Conservation (phyloP, 2,888 invertebrate species). For the Lomographa bimaculata region DNA sequence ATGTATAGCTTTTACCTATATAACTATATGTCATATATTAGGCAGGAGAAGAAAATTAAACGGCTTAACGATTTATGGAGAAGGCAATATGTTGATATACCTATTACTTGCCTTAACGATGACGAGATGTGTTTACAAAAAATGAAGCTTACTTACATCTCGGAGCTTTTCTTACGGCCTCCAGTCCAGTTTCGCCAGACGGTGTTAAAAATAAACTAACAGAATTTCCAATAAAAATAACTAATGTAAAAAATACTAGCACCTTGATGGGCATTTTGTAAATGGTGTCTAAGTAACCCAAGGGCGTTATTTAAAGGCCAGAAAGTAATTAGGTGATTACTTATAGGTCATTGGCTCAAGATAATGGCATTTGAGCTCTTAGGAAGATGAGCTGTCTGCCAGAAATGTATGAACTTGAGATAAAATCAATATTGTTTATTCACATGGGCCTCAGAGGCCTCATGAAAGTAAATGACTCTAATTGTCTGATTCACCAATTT, state of each 20-base stretch:
- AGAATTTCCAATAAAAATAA: slow-evolving; percentile 18
- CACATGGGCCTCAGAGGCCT: too few relatives aligned
- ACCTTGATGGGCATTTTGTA: slow-evolving; percentile 45
- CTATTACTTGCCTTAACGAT: too few relatives aligned
- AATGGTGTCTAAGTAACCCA: slow-evolving; percentile 15
- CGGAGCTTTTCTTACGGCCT: slow-evolving; percentile 63
- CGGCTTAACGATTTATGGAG: too few relatives aligned
- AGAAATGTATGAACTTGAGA: too few relatives aligned
- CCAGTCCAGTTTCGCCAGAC: slow-evolving; percentile 50
- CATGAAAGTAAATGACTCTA: too few relatives aligned
- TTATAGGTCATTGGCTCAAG: slow-evolving; percentile 57
- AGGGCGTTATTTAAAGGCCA: slow-evolving; percentile 14
- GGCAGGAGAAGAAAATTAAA: too few relatives aligned
- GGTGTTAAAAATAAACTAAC: slow-evolving; percentile 47
- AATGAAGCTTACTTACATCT: slow-evolving; percentile 72
- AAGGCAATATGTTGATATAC: too few relatives aligned
- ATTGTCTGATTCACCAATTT: too few relatives aligned
- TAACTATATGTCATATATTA: too few relatives aligned
- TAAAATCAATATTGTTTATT: too few relatives aligned
- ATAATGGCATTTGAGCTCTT: slow-evolving; percentile 3
- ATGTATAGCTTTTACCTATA: too few relatives aligned
- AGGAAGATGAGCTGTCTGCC: not conserved
- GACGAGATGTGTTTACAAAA: too few relatives aligned
- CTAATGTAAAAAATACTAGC: slow-evolving; percentile 30
- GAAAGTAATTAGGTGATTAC: slow-evolving; percentile 39